These are phyloP conservation scores for Halesus radiatus DNA, from an alignment of 1,140 invertebrate genomes.

Conservation along the genomic window DNA sequence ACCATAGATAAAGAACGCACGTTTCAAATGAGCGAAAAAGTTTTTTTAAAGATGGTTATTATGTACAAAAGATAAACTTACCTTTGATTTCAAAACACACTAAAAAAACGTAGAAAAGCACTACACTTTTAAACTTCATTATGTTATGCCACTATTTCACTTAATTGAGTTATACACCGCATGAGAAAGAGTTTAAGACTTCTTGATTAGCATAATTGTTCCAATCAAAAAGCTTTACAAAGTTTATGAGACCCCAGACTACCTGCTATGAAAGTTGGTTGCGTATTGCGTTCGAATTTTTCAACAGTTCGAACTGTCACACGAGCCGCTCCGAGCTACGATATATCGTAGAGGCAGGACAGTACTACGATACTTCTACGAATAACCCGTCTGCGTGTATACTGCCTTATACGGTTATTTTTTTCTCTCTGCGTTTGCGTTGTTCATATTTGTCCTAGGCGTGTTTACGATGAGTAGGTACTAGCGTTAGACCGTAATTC, in stretches of 20 bases:
- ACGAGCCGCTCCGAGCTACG: neutral
- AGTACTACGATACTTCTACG: neutral
- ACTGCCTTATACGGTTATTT: too few relatives aligned
- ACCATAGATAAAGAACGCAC: too few relatives aligned
- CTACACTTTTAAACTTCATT: constrained; percentile 22
- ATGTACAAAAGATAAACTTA: neutral
- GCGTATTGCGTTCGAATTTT: neutral
- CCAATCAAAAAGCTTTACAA: neutral
- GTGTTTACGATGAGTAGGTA: neutral
- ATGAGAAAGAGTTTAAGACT: neutral
- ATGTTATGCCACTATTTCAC: neutral
- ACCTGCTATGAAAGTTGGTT: neutral
- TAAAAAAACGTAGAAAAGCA: neutral
- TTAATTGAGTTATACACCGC: neutral
- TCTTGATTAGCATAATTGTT: neutral
- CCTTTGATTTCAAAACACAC: constrained; percentile 14
- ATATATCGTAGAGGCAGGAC: neutral
- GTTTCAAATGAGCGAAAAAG: too few relatives aligned
- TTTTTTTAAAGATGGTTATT: too few relatives aligned
- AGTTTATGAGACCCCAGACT: neutral
- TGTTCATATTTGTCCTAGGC: neutral
- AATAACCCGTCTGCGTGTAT: neutral
- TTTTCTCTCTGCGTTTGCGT: neutral
- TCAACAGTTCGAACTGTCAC: neutral
- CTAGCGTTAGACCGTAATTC: too few relatives aligned